A percentile compares a stretch with the other conserved stretches of the same genome.
Conservation (phyloP, 2,113 vertebrate species). For the Mesitornis unicolor region DNA sequence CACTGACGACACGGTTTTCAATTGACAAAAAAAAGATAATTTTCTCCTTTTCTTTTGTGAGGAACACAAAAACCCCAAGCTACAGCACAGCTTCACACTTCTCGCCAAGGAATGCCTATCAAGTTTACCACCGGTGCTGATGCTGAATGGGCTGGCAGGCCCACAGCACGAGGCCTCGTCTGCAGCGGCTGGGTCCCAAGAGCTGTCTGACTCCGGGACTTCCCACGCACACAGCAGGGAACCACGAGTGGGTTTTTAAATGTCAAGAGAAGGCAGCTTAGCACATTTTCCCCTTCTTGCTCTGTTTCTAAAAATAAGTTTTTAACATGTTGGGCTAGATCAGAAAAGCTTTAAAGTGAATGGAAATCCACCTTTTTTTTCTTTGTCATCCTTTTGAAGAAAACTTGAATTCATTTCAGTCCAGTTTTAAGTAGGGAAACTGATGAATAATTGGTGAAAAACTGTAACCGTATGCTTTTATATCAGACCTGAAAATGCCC, state of each 20-base stretch:
- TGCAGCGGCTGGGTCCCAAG: neutral
- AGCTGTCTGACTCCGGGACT: slow-evolving; percentile 68
- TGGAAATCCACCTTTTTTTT: neutral
- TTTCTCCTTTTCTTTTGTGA: neutral
- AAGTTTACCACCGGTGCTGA: neutral
- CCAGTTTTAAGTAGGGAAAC: neutral
- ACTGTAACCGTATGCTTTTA: neutral
- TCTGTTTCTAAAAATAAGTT: neutral
- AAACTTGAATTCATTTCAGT: neutral
- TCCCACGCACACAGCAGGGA: neutral
- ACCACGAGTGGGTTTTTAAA: neutral
- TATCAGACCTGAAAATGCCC: neutral
- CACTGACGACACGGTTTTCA: neutral
- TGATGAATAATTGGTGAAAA: neutral
- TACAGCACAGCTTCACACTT: neutral
- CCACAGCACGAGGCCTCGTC: neutral
- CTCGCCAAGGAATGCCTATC: neutral
- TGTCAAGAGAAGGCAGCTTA: neutral
- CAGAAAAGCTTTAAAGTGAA: neutral
- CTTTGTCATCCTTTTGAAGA: neutral
- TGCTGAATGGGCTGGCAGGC: slow-evolving; percentile 75
- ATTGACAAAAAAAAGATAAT: neutral
- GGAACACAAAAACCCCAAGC: neutral
- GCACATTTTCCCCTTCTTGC: neutral
- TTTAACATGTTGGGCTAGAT: neutral